Evolutionary conservation across 1,140 invertebrate species (phyloP).

Genomic region (Sinonovacula constricta): DNA sequence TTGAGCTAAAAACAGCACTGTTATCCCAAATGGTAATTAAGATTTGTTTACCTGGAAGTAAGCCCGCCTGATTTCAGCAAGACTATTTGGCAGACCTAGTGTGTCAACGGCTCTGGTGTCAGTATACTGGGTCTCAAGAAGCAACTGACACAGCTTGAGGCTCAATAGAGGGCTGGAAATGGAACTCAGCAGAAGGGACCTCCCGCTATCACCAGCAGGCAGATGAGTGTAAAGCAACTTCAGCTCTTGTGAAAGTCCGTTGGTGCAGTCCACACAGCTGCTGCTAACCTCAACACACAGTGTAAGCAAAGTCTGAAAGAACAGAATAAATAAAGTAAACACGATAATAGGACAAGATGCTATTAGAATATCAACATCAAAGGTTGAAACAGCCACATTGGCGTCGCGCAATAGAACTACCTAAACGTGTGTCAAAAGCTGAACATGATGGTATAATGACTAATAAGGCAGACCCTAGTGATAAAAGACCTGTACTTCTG

Average conservation of each 20-base stretch:
- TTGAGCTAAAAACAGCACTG: too few species aligned
- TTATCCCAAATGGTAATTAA: too few species aligned
- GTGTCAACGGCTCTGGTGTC: background rate
- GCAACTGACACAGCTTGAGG: constrained; percentile 7
- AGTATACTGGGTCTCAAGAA: constrained; percentile 22
- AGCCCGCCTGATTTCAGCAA: constrained; percentile 18
- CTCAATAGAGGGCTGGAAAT: constrained; percentile 5
- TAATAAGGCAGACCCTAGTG: too few species aligned
- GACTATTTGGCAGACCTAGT: background rate
- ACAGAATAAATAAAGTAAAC: too few species aligned
- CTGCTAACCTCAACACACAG: constrained; percentile 32
- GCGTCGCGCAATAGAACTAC: too few species aligned
- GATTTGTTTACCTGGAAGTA: constrained; percentile 40
- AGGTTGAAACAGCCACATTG: too few species aligned
- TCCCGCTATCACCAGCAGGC: background rate
- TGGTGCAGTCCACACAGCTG: constrained; percentile 29
- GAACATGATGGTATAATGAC: too few species aligned
- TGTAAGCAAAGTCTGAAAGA: constrained; percentile 16
- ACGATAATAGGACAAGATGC: too few species aligned
- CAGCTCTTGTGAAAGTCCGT: constrained; percentile 1
- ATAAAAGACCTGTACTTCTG: too few species aligned
- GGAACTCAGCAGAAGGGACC: constrained; percentile 1
- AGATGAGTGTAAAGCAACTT: constrained; percentile 10
- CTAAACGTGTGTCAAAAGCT: too few species aligned
- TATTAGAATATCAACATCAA: too few species aligned